A percentile compares a stretch with the other conserved stretches of the same genome.
Evolutionary conservation across 1,140 invertebrate genomes (phyloP).

Genomic region (Venturia canescens): DNA sequence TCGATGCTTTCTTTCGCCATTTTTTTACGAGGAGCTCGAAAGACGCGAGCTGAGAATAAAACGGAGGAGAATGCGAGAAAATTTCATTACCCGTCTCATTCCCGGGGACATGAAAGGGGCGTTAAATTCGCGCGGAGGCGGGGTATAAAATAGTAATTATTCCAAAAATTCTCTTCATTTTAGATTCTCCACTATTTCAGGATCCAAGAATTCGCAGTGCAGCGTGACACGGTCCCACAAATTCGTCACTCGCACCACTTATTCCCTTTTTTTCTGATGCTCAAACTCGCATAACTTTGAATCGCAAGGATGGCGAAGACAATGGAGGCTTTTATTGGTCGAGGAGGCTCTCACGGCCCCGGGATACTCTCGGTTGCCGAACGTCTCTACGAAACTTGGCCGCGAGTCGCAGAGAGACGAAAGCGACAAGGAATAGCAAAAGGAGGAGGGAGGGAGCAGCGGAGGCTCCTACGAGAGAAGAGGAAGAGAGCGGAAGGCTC

Average conservation of each 20-base stretch:
- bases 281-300: neutral
- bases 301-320: neutral
- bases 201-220: neutral
- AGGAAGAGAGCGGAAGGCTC: neutral
- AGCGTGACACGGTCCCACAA: too few species aligned
- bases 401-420: conserved; percentile 1
- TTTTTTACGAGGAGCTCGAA: neutral
- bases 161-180: too few species aligned
- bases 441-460: neutral
- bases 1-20: conserved; percentile 15
- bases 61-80: too few species aligned
- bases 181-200: neutral
- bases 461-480: neutral
- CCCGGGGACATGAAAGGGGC: too few species aligned
- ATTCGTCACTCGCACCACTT: neutral
- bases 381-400: conserved; percentile 21
- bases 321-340: conserved; percentile 17
- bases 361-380: conserved; percentile 41
- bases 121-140: too few species aligned
- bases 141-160: too few species aligned
- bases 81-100: too few species aligned
- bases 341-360: conserved; percentile 49
- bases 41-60: too few species aligned
- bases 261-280: conserved; percentile 12
- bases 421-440: conserved; percentile 19